Conservation (phyloP, 2,113 vertebrate species). For the Apodemus speciosus region DNA sequence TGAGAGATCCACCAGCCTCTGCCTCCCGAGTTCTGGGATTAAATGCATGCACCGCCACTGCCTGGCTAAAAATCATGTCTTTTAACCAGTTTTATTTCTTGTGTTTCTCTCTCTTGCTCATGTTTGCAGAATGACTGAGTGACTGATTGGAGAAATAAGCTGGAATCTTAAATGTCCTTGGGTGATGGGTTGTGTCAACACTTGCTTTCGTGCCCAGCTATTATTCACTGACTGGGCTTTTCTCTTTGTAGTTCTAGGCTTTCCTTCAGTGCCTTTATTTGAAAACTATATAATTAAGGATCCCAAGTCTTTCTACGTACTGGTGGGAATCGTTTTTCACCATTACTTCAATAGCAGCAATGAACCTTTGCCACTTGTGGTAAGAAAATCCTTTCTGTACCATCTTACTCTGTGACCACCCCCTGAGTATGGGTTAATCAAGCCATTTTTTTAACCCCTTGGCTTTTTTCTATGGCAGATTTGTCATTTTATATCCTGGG, state of each 20-base stretch:
- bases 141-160: neutral
- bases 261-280: slow-evolving; percentile 89
- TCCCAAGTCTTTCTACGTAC: slow-evolving; percentile 85
- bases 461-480: neutral
- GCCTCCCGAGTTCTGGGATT: neutral
- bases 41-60: neutral
- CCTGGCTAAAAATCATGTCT: neutral
- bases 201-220: neutral
- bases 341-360: slow-evolving; percentile 86
- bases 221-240: rapidly evolving
- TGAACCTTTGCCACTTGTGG: slow-evolving; percentile 91
- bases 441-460: neutral
- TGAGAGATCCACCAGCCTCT: neutral
- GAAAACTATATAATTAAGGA: slow-evolving; percentile 89
- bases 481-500: neutral
- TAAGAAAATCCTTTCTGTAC: slow-evolving; percentile 67
- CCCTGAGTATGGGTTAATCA: neutral
- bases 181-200: rapidly evolving
- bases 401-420: neutral
- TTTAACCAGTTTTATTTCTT: neutral
- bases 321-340: slow-evolving; percentile 92
- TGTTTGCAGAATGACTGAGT: neutral
- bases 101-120: neutral
- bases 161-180: neutral
- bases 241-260: slow-evolving; percentile 87